A percentile compares a stretch with the other conserved stretches of the same genome.
phyloP scores from a whole-genome alignment of 2,113 vertebrate genomes.

The Pontoporia blainvillei region DNA sequence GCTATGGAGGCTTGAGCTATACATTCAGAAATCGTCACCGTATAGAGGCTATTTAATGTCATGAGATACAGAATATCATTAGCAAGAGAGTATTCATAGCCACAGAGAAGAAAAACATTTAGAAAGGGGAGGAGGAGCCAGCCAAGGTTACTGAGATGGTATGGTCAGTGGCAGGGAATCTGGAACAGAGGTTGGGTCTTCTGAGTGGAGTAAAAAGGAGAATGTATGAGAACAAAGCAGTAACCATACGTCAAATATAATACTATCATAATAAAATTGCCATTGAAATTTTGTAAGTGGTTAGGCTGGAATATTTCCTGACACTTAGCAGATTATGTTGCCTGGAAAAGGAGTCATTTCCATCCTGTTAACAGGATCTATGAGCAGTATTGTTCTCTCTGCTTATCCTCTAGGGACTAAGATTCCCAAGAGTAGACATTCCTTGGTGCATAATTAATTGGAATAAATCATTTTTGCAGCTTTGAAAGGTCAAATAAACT shows the following conservation, averaged over 20 bases:
- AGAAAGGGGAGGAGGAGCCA: background rate
- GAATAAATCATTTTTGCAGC: background rate
- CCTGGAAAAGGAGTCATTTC: background rate
- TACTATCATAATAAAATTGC: background rate
- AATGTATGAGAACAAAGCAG: background rate
- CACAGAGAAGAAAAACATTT: background rate
- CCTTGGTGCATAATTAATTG: background rate
- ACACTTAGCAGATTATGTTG: background rate
- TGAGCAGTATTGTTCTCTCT: background rate
- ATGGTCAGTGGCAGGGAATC: background rate
- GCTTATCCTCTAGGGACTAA: background rate
- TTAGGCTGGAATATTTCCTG: background rate
- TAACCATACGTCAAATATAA: background rate
- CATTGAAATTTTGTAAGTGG: background rate
- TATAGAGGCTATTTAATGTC: background rate
- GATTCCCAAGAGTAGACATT: background rate
- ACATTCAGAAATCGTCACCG: background rate
- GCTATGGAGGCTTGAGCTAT: background rate
- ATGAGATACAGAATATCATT: background rate
- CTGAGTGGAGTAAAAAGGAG: background rate
- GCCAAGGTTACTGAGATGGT: background rate
- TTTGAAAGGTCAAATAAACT: background rate
- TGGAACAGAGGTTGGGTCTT: background rate
- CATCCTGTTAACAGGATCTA: background rate
- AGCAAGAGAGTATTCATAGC: background rate